Evolutionary conservation across 2,797 vertebrate genomes (phyloP), one percentile per base, ranked within the genome.

Genomic region (Cirrhinus molitorella): DNA sequence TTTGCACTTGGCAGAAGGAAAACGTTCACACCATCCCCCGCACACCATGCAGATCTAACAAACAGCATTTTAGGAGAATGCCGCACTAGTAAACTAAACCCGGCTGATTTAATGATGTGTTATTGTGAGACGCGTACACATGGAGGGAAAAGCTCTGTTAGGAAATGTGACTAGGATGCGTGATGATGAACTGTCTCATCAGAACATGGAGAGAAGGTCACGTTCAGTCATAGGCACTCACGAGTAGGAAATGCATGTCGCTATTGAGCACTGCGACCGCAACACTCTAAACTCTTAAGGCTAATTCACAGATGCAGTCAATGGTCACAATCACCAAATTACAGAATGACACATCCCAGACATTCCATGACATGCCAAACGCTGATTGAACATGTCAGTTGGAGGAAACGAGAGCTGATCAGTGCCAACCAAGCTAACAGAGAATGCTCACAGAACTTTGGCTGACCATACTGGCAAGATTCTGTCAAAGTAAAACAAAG

Each of bases 21-120:
- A 84, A 82, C 28, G 37, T 85, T 80, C 75, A 79, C 86, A 86
- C 84, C 86, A 85, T 81, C 87, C 83, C 73, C 85, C 82, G 82
- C 89, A 83, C 83, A 84, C 83, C 82, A 84, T 85, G 84, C 83
- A 85, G 75, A 85, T 87, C 85, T 88, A 80, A 84, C 84, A 85
- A 85, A 80, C 85, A 78, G 72, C 76, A 86, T 78, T 83, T 86
- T 71, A 81, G 83, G 63, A 85, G 68, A 84, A 87, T 79, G 71
- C 73, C 11, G 59, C 80, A 83, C 80, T 77, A 79, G 87, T 85
- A 80, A 83, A 84, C 57, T 51, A 82, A 79, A 81, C 80, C 89
- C 53, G 81, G 85, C 84, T 85, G 76, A 87, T 89, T 90, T 90
- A 90, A 90, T 90, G 89, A 89, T 87, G 85, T 87, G 88, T 86